Evolutionary conservation across 2,797 vertebrate genomes (phyloP).

Genomic region (Phalanger gymnotis): DNA sequence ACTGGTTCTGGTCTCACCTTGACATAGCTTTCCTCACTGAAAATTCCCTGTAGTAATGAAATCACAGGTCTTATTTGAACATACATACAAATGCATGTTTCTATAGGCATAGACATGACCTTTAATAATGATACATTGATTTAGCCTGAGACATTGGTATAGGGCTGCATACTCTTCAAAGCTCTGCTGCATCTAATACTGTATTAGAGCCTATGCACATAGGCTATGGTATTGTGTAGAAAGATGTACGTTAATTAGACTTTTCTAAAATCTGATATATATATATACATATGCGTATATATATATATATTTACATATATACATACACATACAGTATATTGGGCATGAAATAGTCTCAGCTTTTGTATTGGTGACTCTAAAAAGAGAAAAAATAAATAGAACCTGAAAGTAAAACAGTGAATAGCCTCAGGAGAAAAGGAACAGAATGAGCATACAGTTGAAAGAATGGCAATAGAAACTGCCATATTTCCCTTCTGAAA

Average conservation of each 20-base stretch:
- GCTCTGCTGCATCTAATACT: not conserved
- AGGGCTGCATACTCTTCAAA: not conserved
- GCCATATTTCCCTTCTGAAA: not conserved
- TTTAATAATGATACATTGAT: not conserved
- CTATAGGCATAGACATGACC: not conserved
- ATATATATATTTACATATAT: too few species aligned
- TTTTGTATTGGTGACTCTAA: not conserved
- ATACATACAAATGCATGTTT: too few species aligned
- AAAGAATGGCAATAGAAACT: slow-evolving; percentile 22
- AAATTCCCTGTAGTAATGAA: not conserved
- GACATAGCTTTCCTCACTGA: not conserved
- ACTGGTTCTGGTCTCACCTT: not conserved
- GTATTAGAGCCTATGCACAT: not conserved
- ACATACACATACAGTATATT: too few species aligned
- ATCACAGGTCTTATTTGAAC: not conserved
- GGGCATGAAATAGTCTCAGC: not conserved
- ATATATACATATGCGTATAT: too few species aligned
- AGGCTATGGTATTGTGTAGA: not conserved
- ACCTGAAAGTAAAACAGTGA: not conserved
- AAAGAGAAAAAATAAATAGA: not conserved
- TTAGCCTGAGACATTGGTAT: not conserved
- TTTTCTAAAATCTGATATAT: not conserved
- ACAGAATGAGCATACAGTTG: not conserved
- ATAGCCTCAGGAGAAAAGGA: slow-evolving; percentile 6
- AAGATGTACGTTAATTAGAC: not conserved